These are phyloP conservation scores for Phytoseiulus persimilis DNA, from an alignment of 2,888 invertebrate species.

Conservation along the genomic window DNA sequence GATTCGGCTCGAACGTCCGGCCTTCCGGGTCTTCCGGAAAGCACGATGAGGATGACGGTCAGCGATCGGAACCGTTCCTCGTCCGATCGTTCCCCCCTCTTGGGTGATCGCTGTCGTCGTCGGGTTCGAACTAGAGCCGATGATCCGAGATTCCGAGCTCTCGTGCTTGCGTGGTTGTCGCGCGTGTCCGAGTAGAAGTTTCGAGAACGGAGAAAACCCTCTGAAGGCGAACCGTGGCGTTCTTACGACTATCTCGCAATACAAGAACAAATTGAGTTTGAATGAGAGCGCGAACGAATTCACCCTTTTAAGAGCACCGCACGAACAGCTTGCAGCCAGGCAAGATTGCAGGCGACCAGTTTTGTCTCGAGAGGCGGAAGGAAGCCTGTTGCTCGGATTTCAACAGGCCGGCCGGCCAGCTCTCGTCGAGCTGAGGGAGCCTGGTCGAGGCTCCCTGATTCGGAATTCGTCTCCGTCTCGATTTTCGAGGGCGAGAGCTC, in stretches of 20 bases:
- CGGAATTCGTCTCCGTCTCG: not conserved
- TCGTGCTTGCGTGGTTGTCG: no score
- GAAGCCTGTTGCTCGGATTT: conserved; percentile 5
- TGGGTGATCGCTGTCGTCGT: no score
- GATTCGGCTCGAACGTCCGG: no score
- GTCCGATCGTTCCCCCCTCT: no score
- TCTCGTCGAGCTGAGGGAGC: not conserved
- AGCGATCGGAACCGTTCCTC: no score
- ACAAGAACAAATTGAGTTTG: not conserved
- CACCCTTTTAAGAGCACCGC: not conserved
- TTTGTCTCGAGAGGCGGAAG: not conserved
- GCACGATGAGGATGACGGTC: no score
- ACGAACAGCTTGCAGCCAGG: not conserved
- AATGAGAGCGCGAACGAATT: not conserved
- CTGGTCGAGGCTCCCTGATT: not conserved
- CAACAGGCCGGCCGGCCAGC: not conserved
- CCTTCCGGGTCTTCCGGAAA: no score
- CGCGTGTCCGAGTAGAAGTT: not conserved
- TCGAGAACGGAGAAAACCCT: no score
- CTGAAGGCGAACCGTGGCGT: not conserved
- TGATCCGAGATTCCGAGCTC: no score
- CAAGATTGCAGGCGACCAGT: not conserved
- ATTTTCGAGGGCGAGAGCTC: not conserved
- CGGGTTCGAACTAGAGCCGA: no score
- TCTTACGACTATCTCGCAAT: not conserved